A percentile compares a stretch with the other conserved stretches of the same genome.
Conservation (phyloP, 2,888 invertebrate genomes). For the Lasioglossum figueresi region DNA sequence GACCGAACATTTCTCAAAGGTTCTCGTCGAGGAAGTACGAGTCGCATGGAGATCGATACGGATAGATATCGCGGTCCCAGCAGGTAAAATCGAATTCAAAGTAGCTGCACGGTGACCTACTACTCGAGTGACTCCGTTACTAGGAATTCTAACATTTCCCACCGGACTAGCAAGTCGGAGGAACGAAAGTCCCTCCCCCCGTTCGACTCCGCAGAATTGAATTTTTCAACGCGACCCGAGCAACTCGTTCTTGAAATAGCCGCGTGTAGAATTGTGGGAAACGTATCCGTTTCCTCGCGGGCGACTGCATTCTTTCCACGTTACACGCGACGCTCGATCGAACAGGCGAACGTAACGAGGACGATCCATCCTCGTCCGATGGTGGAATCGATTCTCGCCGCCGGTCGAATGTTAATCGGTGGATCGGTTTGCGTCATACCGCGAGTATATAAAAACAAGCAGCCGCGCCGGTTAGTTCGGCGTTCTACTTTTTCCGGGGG, state of each 20-base stretch:
- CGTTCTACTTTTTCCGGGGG: constrained; percentile 32
- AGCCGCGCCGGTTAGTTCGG: neutral
- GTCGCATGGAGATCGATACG: neutral
- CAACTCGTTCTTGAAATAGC: neutral
- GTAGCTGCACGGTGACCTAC: neutral
- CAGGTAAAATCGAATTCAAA: constrained; percentile 12
- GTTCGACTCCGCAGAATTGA: neutral
- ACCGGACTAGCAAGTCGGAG: neutral
- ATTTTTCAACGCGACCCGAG: neutral
- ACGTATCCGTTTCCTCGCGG: constrained; percentile 3
- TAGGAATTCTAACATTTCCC: constrained; percentile 3
- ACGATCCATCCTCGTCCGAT: neutral
- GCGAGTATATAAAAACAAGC: neutral
- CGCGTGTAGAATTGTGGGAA: constrained; percentile 1
- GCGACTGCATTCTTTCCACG: constrained; percentile 4
- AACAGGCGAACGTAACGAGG: neutral
- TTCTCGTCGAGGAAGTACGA: neutral
- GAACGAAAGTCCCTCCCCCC: neutral
- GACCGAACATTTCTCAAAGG: neutral
- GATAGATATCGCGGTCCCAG: neutral
- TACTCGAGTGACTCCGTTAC: constrained; percentile 6
- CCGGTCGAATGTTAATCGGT: neutral
- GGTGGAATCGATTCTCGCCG: neutral
- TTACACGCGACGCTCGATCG: neutral
- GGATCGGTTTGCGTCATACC: neutral